phyloP scores from a whole-genome alignment of 2,888 invertebrate species.

The Neria commutata region DNA sequence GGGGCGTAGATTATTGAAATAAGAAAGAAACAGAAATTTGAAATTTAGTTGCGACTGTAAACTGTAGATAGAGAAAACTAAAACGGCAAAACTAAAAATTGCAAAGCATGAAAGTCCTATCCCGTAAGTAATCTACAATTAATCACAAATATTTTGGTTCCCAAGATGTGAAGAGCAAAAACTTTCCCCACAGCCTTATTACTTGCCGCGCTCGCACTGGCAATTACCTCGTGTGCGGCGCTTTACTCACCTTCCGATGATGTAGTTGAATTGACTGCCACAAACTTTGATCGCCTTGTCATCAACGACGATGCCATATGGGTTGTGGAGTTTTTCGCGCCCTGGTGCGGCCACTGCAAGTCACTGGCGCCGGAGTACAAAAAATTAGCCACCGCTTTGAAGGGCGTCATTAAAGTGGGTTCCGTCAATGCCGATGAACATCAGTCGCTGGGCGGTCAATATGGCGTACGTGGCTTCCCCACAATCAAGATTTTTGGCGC shows the following conservation, averaged over 20 bases:
- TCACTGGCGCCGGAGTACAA: constrained; percentile 90
- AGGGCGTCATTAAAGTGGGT: constrained; percentile 94
- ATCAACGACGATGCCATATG: constrained; percentile 84
- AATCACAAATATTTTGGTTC: too few species aligned
- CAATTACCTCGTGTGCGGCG: constrained; percentile 37
- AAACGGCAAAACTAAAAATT: too few species aligned
- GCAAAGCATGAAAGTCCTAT: too few species aligned
- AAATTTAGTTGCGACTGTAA: too few species aligned
- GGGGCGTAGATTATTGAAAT: too few species aligned
- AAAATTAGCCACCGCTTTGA: constrained; percentile 90
- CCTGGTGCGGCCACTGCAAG: constrained; percentile 95
- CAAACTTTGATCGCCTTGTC: constrained; percentile 86
- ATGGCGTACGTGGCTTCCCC: constrained; percentile 89
- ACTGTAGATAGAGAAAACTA: too few species aligned
- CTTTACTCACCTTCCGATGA: constrained; percentile 75
- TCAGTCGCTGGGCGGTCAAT: constrained; percentile 78
- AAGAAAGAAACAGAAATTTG: too few species aligned
- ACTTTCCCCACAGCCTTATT: constrained; percentile 14
- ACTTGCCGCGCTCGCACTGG: constrained; percentile 31
- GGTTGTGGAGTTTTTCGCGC: constrained; percentile 87
- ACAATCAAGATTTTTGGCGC: constrained; percentile 93
- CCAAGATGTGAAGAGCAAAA: too few species aligned
- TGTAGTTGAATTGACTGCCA: constrained; percentile 84
- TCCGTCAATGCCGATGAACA: constrained; percentile 93
- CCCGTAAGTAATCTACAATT: too few species aligned